Base-by-base conservation (phyloP, 2,888 invertebrate species). In the Alloplasta piceator region DNA sequence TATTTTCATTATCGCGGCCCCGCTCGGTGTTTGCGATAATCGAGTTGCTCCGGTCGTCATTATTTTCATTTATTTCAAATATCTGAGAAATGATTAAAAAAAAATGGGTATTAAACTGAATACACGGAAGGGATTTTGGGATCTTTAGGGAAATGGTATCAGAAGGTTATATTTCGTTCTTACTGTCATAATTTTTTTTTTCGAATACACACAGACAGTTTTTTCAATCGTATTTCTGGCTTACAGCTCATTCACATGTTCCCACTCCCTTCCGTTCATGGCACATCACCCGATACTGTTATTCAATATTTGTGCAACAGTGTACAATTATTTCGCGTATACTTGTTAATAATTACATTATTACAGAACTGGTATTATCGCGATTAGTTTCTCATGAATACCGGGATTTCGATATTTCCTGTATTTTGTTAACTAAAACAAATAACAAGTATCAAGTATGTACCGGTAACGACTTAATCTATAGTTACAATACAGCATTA, bases 11-110 rank as follows among this genome's bases (percentile, higher is more conserved):
- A 7, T 14, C 43, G 41, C 16, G 16, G 43, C 43, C 14, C 4
- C 43, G 14, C 61, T 14, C 61, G 61, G 43, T 61, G 14, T 9
- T 61, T 7, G 61, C 61, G 14, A 61, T 16, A 41, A 61, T 61
- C 16, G 12, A 61, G 16, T 61, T 61, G 43, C 41, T 61, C 43
- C 61, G 61, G 43, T 61, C 43, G 16, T 61, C 41, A 61, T 61
- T 61, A 43, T 43, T 7, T 61, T 14, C 12, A 12, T 43, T 61
- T 43, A 14, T 43, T 61, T 61, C 16, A 12, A 41, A 41, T 43
- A 43, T 61, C 14, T 41, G 14, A 61, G 43, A 61, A 43, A 61
- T n/a, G 14, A 61, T 61, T 43, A 43, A 5, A 41, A 61, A 41
- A 41, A 61, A 61, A 61, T 43, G 12, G 41, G n/a, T 6, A 61